Base-by-base conservation (phyloP, 1,140 invertebrate genomes). In the Trichonephila clavipes region DNA sequence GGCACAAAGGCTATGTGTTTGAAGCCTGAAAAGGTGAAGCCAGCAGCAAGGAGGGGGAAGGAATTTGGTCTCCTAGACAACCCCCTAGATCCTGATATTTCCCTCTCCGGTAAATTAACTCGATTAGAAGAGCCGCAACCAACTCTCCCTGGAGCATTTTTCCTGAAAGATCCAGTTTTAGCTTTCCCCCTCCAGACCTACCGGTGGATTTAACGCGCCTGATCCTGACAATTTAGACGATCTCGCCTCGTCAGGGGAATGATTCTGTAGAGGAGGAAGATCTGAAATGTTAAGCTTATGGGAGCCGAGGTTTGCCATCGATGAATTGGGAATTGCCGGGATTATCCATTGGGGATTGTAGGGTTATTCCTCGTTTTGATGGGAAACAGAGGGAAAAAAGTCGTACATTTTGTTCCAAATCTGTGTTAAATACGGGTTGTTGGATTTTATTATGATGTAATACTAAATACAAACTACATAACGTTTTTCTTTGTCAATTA, bases 191-290 rank as follows among this genome's bases (percentile, higher is more conserved):
- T 19, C 12, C 0, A 77, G 14, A 28, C 69, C 72, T 28, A 28
- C 16, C 18, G 72, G 28, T 14, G 28, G 72, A 77, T 77, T 77
- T 77, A 77, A 77, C 72, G 72, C 28, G 34, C 72, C 72, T 77
- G 72, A 77, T 77, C 72, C 72, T 77, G 72, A 77, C 72, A 77
- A 77, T 77, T 77, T 77, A 77, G 72, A 77, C 72, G 72, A 77
- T 34, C 18, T 34, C 16, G 12, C 16, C 34, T 77, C 72, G 72
- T 77, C 72, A 77, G 18, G 72, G 72, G 72, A 77, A 77, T 77
- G 72, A 77, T 77, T 18, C 16, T 16, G 14, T 24, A n/a, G n/a
- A 24, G 10, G 66, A n/a, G 24, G 66, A 69, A 28, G 66, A 69
- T 77, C 4, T 77, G 72, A 14, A 6, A 18, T 77, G 72, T 77